Evolutionary conservation across 2,888 invertebrate genomes (phyloP).

Genomic region (Leptinotarsa peninsularis): DNA sequence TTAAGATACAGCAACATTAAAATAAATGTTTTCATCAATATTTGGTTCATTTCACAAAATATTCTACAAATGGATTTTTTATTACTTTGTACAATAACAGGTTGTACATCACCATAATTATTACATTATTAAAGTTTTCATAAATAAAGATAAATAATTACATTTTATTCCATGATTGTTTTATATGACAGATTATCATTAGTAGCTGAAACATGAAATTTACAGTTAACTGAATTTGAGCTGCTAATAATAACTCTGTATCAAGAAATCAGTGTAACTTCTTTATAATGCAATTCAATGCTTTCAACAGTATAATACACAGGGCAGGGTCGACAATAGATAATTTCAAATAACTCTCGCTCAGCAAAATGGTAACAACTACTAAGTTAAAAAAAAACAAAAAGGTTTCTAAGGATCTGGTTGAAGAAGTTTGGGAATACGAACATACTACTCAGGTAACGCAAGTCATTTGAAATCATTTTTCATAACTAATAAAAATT

Average conservation of each 20-base stretch:
- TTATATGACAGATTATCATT: slow-evolving; percentile 50
- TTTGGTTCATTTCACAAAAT: slow-evolving; percentile 44
- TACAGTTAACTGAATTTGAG: slow-evolving; percentile 39
- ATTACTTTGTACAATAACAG: slow-evolving; percentile 56
- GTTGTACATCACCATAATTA: slow-evolving; percentile 48
- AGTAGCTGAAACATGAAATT: slow-evolving; percentile 47
- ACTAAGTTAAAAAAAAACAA: slow-evolving; percentile 22
- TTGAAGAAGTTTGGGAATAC: slow-evolving; percentile 20
- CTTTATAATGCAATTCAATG: slow-evolving; percentile 36
- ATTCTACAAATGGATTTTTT: slow-evolving; percentile 39
- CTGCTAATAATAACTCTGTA: slow-evolving; percentile 42
- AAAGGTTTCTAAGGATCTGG: slow-evolving; percentile 5
- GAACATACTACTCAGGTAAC: slow-evolving; percentile 26
- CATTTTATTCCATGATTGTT: slow-evolving; percentile 49
- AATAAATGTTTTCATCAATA: slow-evolving; percentile 37
- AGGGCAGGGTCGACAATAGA: slow-evolving; percentile 42
- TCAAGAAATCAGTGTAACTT: slow-evolving; percentile 33
- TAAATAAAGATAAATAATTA: slow-evolving; percentile 54
- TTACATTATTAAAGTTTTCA: slow-evolving; percentile 47
- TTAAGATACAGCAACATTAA: slow-evolving; percentile 35
- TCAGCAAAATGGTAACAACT: slow-evolving; percentile 46
- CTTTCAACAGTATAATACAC: slow-evolving; percentile 57
- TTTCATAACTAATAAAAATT: slow-evolving; percentile 28
- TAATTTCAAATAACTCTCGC: slow-evolving; percentile 52
- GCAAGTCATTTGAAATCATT: slow-evolving; percentile 46